A percentile compares a stretch with the other conserved stretches of the same genome.
Evolutionary conservation across 2,113 vertebrate species (phyloP).

Genomic region (Panurus biarmicus): DNA sequence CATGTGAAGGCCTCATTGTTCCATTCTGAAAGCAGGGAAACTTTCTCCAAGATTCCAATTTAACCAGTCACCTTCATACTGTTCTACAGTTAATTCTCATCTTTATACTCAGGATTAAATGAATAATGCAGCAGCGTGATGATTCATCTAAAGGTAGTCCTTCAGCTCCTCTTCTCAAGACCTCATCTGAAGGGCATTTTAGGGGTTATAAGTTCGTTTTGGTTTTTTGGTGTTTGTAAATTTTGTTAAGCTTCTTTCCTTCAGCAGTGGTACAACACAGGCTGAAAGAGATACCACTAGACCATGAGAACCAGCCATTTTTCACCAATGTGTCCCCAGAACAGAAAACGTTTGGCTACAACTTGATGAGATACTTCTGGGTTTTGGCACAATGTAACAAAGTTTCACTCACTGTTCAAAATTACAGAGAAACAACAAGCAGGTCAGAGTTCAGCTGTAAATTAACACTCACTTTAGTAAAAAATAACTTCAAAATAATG

Average conservation of each 20-base stretch:
- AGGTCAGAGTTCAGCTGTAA: not conserved
- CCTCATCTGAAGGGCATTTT: not conserved
- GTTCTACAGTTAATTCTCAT: not conserved
- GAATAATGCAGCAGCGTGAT: not conserved
- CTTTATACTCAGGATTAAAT: not conserved
- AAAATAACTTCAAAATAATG: conserved; percentile 4
- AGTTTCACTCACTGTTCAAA: not conserved
- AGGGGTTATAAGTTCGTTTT: not conserved
- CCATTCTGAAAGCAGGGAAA: not conserved
- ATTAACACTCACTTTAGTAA: conserved; percentile 27
- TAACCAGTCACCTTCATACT: not conserved
- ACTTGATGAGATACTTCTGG: not conserved
- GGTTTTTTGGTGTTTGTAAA: too few species aligned
- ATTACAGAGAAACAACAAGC: not conserved
- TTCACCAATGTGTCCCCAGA: not conserved
- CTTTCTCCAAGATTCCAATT: not conserved
- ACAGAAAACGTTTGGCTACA: not conserved
- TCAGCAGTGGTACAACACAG: not conserved
- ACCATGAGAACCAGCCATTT: not conserved
- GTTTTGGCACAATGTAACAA: not conserved
- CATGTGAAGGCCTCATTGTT: not conserved
- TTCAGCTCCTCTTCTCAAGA: not conserved
- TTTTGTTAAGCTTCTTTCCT: not conserved
- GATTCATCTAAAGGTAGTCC: not conserved
- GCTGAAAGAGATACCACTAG: not conserved